A percentile compares a stretch with the other conserved stretches of the same genome.
These are phyloP conservation scores for Picus viridis DNA, from an alignment of 2,797 vertebrate genomes.

Conservation along the genomic window DNA sequence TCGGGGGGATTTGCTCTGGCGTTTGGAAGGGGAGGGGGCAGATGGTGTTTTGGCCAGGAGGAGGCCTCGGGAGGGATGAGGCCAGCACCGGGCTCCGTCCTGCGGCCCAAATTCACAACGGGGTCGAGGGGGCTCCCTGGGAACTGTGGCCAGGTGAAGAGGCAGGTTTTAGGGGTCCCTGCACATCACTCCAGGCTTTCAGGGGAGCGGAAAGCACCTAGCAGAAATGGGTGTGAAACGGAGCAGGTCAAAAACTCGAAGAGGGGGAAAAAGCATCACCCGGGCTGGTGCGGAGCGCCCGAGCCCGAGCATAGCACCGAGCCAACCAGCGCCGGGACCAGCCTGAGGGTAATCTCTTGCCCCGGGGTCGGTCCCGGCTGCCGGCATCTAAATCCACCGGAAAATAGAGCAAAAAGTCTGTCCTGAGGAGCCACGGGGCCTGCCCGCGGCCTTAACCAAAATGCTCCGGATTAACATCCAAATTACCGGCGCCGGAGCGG, in stretches of 20 bases:
- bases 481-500: not conserved
- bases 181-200: not conserved
- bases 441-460: not conserved
- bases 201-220: too few relatives aligned
- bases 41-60: not conserved
- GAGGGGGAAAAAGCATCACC: not conserved
- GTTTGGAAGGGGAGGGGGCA: not conserved
- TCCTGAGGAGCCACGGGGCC: not conserved
- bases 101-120: not conserved
- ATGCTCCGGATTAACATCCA: not conserved
- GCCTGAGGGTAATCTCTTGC: not conserved
- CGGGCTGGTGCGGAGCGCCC: not conserved
- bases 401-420: not conserved
- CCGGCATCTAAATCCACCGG: not conserved
- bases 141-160: too few relatives aligned
- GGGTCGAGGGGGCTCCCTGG: fast-evolving
- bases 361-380: not conserved
- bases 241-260: fast-evolving
- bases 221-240: not conserved
- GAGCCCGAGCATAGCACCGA: not conserved
- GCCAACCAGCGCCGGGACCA: not conserved
- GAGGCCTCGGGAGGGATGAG: not conserved
- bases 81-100: not conserved
- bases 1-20: not conserved
- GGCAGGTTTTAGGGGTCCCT: not conserved